Base-by-base conservation (phyloP, 2,888 invertebrate species). In the Ashinkailepas kermadecensis region DNA sequence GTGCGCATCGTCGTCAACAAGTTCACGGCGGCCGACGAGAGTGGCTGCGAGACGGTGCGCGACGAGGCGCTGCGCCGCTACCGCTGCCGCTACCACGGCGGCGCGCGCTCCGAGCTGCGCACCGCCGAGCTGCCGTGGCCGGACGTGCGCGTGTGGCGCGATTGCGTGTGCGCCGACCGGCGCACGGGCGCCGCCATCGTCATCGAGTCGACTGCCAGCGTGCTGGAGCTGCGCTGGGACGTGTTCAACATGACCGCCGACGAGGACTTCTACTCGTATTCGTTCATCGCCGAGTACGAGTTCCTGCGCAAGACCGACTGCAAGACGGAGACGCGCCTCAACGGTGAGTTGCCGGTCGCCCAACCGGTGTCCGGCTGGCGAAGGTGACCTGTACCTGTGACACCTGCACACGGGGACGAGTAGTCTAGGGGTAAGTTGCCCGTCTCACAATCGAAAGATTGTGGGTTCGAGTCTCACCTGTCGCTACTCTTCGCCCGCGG, bases 151-250 rank as follows among this genome's bases (percentile, higher is more conserved):
- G 89, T 94, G 84, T 92, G 92, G 64, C 88, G 93, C 85, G 93
- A 93, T 79, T 95, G 95, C 87, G 89, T 94, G 84, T 95, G 95
- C 87, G 94, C 94, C 89, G 94, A 94, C 56, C 92, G 92, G 86
- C 89, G 92, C 84, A 90, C 91, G 81, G 91, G 92, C 82, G 90
- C 91, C 54, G 88, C 92, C 78, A 89, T 90, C 82, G 89, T 93
- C 84, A 90, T 91, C 84, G 92, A 92, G 54, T 89, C 93, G 83
- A 92, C 93, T 18, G 91, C 93, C 3, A 90, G 91, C 81, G 90
- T 92, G 82, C 91, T 94, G 13, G 92, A 93, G 87, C 90, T 94
- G 0, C 92, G 91, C 86, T 93, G 94, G 86, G 90, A 91, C 39
- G 91, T 94, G 11, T 91, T 91, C 21, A 90, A 92, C 87, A 93